A percentile compares a stretch with the other conserved stretches of the same genome.
These are phyloP conservation scores for Toxotes chatareus DNA, from an alignment of 2,113 vertebrate species.

Conservation along the genomic window DNA sequence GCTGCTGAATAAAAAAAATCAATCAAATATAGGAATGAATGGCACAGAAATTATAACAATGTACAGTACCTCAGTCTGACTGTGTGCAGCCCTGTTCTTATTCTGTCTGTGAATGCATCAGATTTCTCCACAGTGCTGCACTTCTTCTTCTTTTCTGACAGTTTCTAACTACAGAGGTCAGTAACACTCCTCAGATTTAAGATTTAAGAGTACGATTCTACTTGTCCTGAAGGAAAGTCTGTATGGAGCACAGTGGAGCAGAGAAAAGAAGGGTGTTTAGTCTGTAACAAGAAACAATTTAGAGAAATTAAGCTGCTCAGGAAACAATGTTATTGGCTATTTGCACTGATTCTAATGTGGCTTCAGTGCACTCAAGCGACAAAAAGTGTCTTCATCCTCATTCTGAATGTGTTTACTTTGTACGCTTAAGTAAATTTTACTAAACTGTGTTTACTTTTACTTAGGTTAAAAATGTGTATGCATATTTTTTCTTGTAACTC, in stretches of 20 bases:
- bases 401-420: not conserved
- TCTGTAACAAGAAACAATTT: not conserved
- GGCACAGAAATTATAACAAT: slow-evolving; percentile 6
- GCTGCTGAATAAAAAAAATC: slow-evolving; percentile 29
- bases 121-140: not conserved
- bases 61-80: not conserved
- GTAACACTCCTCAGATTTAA: no score
- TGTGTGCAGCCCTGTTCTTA: not conserved
- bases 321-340: not conserved
- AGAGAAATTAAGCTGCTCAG: not conserved
- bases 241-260: not conserved
- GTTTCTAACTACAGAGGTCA: not conserved
- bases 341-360: not conserved
- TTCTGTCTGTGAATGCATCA: not conserved
- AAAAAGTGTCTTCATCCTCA: not conserved
- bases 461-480: no score
- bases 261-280: not conserved
- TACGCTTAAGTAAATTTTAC: no score
- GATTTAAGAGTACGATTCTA: not conserved
- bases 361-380: not conserved
- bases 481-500: no score
- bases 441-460: no score
- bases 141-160: not conserved
- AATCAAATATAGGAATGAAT: slow-evolving; percentile 36
- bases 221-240: not conserved